Evolutionary conservation across 1,140 invertebrate genomes (phyloP), one percentile per base, ranked within the genome.

Genomic region (Xylocopa sonorina): DNA sequence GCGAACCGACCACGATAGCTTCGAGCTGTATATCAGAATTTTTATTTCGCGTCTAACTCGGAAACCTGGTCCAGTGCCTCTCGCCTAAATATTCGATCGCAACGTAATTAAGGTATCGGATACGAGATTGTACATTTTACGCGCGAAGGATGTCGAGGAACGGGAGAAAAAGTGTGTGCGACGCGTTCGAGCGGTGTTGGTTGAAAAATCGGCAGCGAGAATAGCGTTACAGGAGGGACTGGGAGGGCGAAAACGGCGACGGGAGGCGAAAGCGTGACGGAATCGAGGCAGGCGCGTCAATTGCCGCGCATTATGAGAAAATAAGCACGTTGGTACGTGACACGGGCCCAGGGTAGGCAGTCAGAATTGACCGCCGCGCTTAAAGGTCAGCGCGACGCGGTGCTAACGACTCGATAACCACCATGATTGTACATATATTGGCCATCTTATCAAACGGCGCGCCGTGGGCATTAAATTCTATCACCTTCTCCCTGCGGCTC

Each of bases 391-490:
- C 34, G 55, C 72, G 81, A 81, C 74, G 78, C 78, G 78, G 63
- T 83, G 82, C 73, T 80, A 87, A 80, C 86, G 76, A 87, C 84
- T 87, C 85, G 85, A 87, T 82, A 80, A 84, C 72, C 79, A 87
- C 76, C 75, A 67, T 88, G 67, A 86, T 83, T 85, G 79, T 74
- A 87, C 78, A 78, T 83, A 82, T 85, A 86, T 86, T 82, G 80
- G 79, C 69, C 83, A 75, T 85, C 83, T 85, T 85, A 86, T 86
- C 77, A 85, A 86, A 86, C 84, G 77, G 73, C 84, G 83, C 76
- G 81, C 71, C 85, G 81, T 73, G 69, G 53, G 60, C 85, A 85
- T 86, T 85, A 80, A 85, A 83, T 85, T 80, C 81, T 80, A 85
- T 83, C 83, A 75, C 75, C 73, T 82, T 57, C 71, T 67, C 80